Percentiles rank a stretch among this genome's conserved stretches.
These are phyloP conservation scores for Phaethornis superciliosus DNA, from an alignment of 2,113 vertebrate species.

Conservation along the genomic window DNA sequence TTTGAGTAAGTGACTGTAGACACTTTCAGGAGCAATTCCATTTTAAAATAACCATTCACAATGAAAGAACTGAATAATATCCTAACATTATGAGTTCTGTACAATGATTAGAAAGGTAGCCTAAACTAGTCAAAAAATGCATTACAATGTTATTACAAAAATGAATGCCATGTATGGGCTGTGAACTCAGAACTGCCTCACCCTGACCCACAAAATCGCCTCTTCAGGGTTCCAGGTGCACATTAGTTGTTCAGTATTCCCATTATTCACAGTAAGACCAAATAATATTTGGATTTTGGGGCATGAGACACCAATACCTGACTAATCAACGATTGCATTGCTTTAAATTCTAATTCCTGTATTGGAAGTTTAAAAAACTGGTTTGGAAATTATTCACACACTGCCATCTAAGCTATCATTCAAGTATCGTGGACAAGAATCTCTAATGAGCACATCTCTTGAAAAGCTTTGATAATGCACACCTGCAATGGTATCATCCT, in stretches of 20 bases:
- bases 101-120: background rate
- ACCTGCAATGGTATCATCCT: background rate
- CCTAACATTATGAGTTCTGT: background rate
- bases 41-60: background rate
- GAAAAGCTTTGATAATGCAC: background rate
- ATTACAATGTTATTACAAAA: background rate
- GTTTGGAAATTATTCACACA: background rate
- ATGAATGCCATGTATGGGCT: background rate
- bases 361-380: background rate
- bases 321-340: background rate
- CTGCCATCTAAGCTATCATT: background rate
- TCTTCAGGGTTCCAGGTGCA: rapidly evolving
- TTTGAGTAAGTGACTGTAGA: background rate
- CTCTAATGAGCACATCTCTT: background rate
- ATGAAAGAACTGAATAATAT: background rate
- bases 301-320: background rate
- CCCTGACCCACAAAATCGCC: background rate
- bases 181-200: background rate
- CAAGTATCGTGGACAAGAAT: background rate
- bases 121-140: background rate
- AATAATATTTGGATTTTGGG: background rate
- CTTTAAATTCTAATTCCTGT: background rate
- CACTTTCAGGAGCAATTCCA: background rate
- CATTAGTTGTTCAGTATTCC: background rate
- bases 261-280: background rate